A percentile compares a stretch with the other conserved stretches of the same genome.
Conservation (phyloP, 1,140 invertebrate genomes). For the Listronotus bonariensis region DNA sequence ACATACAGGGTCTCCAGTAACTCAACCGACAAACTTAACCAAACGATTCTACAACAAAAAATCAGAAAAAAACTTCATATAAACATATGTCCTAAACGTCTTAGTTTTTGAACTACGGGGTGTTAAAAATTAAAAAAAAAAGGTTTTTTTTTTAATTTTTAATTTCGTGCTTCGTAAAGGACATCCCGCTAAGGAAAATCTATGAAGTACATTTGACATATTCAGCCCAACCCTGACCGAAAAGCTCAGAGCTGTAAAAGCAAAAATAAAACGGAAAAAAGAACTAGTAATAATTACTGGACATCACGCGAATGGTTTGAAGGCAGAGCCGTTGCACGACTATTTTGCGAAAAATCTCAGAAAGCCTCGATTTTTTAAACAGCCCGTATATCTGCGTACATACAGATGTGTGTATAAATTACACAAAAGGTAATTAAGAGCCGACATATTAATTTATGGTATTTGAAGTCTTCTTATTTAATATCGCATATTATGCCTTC, state of each 20-base stretch:
- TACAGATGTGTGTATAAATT: slow-evolving; percentile 19
- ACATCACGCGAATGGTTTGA: slow-evolving; percentile 26
- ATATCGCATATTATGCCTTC: slow-evolving; percentile 21
- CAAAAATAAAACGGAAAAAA: slow-evolving; percentile 1
- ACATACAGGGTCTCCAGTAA: too few relatives aligned
- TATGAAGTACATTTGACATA: too few relatives aligned
- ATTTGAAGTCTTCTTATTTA: slow-evolving; percentile 15
- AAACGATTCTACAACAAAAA: too few relatives aligned
- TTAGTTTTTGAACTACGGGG: too few relatives aligned
- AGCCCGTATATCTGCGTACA: slow-evolving; percentile 5
- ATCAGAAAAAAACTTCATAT: too few relatives aligned
- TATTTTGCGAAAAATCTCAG: slow-evolving; percentile 5
- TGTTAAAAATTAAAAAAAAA: too few relatives aligned
- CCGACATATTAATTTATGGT: slow-evolving; percentile 23
- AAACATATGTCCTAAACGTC: too few relatives aligned
- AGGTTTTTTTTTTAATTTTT: too few relatives aligned
- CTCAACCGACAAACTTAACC: too few relatives aligned
- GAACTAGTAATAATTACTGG: slow-evolving; percentile 25
- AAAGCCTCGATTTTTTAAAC: slow-evolving; percentile 17
- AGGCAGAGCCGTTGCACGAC: slow-evolving; percentile 11
- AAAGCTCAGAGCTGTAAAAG: background rate
- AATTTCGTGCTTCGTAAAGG: too few relatives aligned
- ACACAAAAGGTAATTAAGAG: slow-evolving; percentile 27
- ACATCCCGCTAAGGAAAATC: too few relatives aligned
- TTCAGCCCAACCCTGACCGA: too few relatives aligned